Conservation (phyloP, 2,888 invertebrate genomes). For the Myathropa florea region DNA sequence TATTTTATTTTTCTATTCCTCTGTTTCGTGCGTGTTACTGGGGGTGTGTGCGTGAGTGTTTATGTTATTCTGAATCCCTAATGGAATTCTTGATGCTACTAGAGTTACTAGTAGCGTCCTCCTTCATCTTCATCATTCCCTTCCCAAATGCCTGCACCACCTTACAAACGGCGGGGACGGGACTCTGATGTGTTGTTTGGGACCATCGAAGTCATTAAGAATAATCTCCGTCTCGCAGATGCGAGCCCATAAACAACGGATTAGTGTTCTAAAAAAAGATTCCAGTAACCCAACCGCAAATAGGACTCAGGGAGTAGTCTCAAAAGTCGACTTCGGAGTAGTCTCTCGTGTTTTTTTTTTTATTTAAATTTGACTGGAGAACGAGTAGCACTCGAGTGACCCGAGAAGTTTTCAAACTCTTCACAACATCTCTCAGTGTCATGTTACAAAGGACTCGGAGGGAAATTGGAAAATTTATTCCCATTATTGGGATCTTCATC, state of each 20-base stretch:
- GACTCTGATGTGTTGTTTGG: conserved; percentile 28
- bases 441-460: conserved; percentile 37
- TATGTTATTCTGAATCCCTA: conserved; percentile 60
- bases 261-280: conserved; percentile 65
- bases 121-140: conserved; percentile 12
- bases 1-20: too few species aligned
- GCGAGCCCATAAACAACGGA: conserved; percentile 60
- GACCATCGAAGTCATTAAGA: conserved; percentile 56
- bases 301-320: conserved; percentile 55
- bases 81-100: conserved; percentile 60
- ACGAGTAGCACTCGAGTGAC: conserved; percentile 40
- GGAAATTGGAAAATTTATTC: neutral
- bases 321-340: conserved; percentile 41
- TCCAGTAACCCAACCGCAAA: conserved; percentile 53
- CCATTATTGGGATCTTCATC: neutral
- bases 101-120: conserved; percentile 51
- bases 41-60: conserved; percentile 47
- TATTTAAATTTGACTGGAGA: conserved; percentile 4
- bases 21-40: too few species aligned
- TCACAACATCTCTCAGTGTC: conserved; percentile 50
- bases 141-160: neutral
- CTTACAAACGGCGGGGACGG: neutral
- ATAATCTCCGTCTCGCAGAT: conserved; percentile 41
- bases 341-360: neutral
- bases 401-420: conserved; percentile 36